Evolutionary conservation across 1,140 invertebrate species (phyloP).

Genomic region (Diabrotica virgifera): DNA sequence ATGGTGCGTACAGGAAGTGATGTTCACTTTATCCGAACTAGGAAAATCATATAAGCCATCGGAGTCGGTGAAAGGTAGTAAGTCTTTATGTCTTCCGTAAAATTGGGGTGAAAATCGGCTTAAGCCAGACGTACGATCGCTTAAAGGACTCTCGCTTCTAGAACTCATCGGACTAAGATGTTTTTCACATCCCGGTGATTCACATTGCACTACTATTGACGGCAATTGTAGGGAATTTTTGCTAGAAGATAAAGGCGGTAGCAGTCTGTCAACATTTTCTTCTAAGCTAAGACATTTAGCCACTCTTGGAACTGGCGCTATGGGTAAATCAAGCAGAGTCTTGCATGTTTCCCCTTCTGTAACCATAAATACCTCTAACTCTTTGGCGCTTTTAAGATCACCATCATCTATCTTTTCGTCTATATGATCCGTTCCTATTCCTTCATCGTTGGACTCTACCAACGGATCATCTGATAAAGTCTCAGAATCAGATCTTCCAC

Average conservation of each 20-base stretch:
- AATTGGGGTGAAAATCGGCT: constrained; percentile 66
- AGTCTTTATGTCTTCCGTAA: constrained; percentile 59
- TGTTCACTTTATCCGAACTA: constrained; percentile 61
- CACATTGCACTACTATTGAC: constrained; percentile 59
- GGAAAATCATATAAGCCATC: constrained; percentile 75
- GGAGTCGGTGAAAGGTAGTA: constrained; percentile 68
- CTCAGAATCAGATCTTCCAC: constrained; percentile 63
- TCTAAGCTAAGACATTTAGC: constrained; percentile 36
- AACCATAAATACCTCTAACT: constrained; percentile 59
- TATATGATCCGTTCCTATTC: constrained; percentile 63
- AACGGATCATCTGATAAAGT: constrained; percentile 65
- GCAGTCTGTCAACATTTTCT: constrained; percentile 46
- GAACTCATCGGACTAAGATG: constrained; percentile 70
- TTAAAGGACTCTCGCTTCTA: constrained; percentile 71
- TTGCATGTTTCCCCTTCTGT: constrained; percentile 46
- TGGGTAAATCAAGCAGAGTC: constrained; percentile 43
- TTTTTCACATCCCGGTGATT: constrained; percentile 53
- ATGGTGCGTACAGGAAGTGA: constrained; percentile 38
- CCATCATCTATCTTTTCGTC: constrained; percentile 65
- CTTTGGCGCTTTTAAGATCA: constrained; percentile 61
- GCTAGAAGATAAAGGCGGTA: constrained; percentile 27
- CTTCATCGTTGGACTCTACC: constrained; percentile 69
- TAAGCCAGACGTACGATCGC: constrained; percentile 61
- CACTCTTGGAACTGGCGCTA: constrained; percentile 39
- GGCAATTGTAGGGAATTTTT: constrained; percentile 56